Evolutionary conservation across 2,113 vertebrate genomes (phyloP), one percentile per base, ranked within the genome.

Genomic region (Saccopteryx leptura): DNA sequence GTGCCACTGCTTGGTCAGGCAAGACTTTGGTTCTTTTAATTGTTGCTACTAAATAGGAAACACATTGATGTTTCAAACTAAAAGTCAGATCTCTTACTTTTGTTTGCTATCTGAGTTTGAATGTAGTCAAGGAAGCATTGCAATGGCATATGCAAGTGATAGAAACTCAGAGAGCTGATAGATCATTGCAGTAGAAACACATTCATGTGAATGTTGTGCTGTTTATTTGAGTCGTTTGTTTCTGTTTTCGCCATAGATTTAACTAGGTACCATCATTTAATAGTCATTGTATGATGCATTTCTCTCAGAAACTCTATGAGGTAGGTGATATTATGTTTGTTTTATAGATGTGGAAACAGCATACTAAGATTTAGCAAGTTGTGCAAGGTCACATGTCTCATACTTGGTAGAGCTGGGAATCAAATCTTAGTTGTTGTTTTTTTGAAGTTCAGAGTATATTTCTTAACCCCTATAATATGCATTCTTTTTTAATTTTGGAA

Each of bases 171-270:
- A 50, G 61, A 92, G 19, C 4, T 82, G 39, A 56, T 18, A 66
- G 33, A 39, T 76, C 15, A 74, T 31, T 72, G 14, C 6, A 48
- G 6, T 13, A 93, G 60, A 74, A 78, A 33, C 8, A 79, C 23
- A 28, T 71, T 66, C 71, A 12, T 61, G 18, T 69, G 28, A 76
- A 39, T 79, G 24, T 58, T 91, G 26, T 0, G 17, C 14, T 48
- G 6, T 61, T 96, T 80, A 93, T 78, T 79, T 96, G 28, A 92
- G 15, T 12, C 21, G 26, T 84, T 94, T 89, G 11, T 75, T 56
- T 95, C 23, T 74, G 6, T 83, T 21, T 4, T 83, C 5, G 82
- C 56, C 19, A 33, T 79, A 28, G 7, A 85, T 90, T 94, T 85
- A 79, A 79, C 17, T 65, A 26, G 33, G 21, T 93, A 80, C 33